Conservation (phyloP, 2,797 vertebrate genomes). For the Natrix natrix region DNA sequence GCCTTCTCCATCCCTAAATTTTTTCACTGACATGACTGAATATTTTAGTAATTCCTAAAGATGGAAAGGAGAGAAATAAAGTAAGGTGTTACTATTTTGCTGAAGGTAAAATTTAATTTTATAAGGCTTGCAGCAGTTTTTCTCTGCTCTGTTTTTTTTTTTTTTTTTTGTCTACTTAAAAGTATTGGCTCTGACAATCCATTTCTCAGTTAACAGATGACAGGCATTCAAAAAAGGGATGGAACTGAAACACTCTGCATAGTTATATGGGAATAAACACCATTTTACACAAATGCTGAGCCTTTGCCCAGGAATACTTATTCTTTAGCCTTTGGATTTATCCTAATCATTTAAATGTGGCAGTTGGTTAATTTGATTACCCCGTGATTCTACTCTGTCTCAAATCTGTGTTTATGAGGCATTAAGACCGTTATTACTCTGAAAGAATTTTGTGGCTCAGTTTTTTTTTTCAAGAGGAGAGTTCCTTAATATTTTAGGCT, state of each 20-base stretch:
- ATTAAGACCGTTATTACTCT: background rate
- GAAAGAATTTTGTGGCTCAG: background rate
- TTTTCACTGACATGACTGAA: slow-evolving; percentile 10
- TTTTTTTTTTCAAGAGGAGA: background rate
- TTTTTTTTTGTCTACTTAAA: slow-evolving; percentile 25
- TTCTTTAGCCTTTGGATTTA: background rate
- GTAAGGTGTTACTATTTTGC: background rate
- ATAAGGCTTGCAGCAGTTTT: slow-evolving; percentile 26
- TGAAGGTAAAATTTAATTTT: slow-evolving; percentile 20
- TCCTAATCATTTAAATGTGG: background rate
- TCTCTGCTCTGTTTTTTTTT: background rate
- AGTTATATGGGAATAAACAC: background rate
- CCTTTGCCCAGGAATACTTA: background rate
- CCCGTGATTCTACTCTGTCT: background rate
- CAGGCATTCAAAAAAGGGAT: slow-evolving; percentile 36
- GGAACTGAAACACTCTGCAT: background rate
- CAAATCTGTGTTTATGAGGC: background rate
- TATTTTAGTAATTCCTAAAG: slow-evolving; percentile 41
- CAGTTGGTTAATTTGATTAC: background rate
- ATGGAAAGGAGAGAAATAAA: background rate
- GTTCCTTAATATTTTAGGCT: background rate
- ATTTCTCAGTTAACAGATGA: slow-evolving; percentile 32
- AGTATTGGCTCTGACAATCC: slow-evolving; percentile 54
- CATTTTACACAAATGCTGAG: background rate
- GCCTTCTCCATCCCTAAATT: background rate